Conservation (phyloP, 2,113 vertebrate species). For the Dolichotis patagonum region DNA sequence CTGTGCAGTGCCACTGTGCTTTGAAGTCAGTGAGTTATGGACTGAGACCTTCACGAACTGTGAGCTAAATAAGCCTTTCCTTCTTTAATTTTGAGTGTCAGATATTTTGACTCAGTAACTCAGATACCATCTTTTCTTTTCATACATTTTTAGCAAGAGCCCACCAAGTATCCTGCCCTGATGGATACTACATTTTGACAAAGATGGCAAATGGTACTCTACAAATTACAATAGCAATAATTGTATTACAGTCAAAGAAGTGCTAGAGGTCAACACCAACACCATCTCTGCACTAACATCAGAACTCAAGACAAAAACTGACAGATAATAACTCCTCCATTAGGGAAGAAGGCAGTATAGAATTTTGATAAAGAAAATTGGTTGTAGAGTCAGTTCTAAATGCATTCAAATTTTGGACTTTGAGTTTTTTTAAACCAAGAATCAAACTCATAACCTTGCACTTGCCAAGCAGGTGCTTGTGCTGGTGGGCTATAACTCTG, state of each 20-base stretch:
- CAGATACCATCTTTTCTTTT: not conserved
- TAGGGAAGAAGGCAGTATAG: not conserved
- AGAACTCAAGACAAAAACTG: not conserved
- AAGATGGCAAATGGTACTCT: not conserved
- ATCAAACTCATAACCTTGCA: no score
- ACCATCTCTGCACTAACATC: not conserved
- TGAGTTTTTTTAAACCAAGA: not conserved
- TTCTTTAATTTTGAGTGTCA: no score
- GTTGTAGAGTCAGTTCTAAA: not conserved
- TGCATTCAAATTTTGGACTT: not conserved
- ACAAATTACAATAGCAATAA: not conserved
- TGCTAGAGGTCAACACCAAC: not conserved
- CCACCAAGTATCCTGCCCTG: not conserved
- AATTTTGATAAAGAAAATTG: not conserved
- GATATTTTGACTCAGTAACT: no score
- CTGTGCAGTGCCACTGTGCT: no score
- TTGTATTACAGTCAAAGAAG: not conserved
- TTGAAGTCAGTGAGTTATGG: no score
- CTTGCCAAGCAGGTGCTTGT: no score
- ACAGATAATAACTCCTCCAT: not conserved
- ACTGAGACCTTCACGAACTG: no score
- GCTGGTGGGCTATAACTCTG: no score
- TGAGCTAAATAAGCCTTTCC: no score
- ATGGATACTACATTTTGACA: slow-evolving; percentile 31
- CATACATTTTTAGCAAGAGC: not conserved